Evolutionary conservation across 2,797 vertebrate genomes (phyloP).

Genomic region (Anguilla marmorata): DNA sequence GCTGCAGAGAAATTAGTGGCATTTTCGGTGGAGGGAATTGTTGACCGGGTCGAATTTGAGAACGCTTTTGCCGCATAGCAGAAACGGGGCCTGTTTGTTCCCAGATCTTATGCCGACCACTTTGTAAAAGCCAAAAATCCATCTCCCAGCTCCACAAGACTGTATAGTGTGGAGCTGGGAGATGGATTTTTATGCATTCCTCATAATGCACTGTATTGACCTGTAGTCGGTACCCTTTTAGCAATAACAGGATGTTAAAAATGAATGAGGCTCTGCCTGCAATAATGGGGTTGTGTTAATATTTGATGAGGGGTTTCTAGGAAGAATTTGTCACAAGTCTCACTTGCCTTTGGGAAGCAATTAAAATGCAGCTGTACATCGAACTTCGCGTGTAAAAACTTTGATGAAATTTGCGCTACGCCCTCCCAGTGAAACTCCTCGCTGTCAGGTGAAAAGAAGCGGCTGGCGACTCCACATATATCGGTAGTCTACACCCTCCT

Average conservation of each 20-base stretch:
- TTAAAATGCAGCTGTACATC: constrained; percentile 11
- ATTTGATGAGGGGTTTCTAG: constrained; percentile 38
- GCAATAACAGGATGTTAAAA: constrained; percentile 34
- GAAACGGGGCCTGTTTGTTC: no score
- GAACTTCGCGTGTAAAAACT: neutral
- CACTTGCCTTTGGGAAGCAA: constrained; percentile 17
- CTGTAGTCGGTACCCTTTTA: neutral
- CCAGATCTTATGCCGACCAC: neutral
- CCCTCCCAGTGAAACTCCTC: no score
- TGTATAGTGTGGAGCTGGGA: neutral
- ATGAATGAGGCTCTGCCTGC: constrained; percentile 36
- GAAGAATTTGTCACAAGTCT: constrained; percentile 30
- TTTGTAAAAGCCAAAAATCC: no score
- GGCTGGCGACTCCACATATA: no score
- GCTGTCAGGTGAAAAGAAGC: no score
- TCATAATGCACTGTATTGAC: neutral
- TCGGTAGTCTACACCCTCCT: no score
- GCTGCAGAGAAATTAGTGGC: neutral
- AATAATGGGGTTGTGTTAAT: constrained; percentile 40
- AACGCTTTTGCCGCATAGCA: neutral
- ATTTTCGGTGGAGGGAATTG: neutral
- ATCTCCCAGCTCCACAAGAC: neutral
- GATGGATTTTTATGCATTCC: neutral
- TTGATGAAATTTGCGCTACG: no score
- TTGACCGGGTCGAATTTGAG: neutral